Conservation (phyloP, 2,113 vertebrate genomes). For the Alectura lathami region DNA sequence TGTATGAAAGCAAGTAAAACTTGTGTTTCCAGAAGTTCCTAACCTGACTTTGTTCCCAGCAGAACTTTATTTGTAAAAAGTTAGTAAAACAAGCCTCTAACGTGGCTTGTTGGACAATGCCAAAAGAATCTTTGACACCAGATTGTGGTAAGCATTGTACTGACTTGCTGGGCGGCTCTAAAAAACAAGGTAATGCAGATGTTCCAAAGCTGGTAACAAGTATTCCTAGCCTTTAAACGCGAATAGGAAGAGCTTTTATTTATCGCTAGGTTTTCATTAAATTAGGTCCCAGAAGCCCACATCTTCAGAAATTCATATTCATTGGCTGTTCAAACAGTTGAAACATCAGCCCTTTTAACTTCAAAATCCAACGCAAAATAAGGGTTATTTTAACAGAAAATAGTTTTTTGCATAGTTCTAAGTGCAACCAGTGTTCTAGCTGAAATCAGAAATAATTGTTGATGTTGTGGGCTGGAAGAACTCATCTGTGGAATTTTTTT, state of each 20-base stretch:
- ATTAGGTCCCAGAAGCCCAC: not conserved
- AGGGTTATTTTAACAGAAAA: not conserved
- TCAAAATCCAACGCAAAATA: not conserved
- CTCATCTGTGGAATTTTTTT: not conserved
- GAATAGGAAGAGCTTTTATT: not conserved
- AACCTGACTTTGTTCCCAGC: not conserved
- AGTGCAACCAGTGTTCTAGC: not conserved
- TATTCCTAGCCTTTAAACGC: not conserved
- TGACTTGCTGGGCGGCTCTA: not conserved
- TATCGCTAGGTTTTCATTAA: not conserved
- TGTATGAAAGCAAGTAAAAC: not conserved
- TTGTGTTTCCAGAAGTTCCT: accelerated
- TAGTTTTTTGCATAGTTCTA: not conserved
- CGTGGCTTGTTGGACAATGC: not conserved
- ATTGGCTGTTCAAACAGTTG: not conserved
- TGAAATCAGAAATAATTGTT: not conserved
- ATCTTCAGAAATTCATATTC: not conserved
- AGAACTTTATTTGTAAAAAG: not conserved
- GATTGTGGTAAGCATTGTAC: not conserved
- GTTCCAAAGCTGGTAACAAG: not conserved
- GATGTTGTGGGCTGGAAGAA: not conserved
- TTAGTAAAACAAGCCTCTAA: not conserved
- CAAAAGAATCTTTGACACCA: not conserved
- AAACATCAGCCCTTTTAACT: not conserved
- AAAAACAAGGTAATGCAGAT: not conserved